Evolutionary conservation across 2,797 vertebrate genomes (phyloP).

Genomic region (Manis javanica): DNA sequence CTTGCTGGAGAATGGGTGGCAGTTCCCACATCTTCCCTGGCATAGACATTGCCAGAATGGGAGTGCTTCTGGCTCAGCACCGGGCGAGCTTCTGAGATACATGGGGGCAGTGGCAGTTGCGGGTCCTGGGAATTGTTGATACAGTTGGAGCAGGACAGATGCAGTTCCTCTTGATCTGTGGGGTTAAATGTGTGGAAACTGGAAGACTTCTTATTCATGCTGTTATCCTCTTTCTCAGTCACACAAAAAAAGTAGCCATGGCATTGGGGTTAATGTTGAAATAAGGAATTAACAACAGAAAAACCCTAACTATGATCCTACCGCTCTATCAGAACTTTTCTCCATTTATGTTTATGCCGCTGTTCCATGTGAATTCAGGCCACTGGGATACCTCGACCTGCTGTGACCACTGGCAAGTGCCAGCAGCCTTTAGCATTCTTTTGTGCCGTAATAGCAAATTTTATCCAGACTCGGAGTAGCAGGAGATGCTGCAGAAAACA

Average conservation of each 20-base stretch:
- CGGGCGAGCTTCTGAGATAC: not conserved
- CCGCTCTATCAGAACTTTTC: not conserved
- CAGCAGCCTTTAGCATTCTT: not conserved
- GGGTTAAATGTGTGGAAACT: not conserved
- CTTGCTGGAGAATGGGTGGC: not conserved
- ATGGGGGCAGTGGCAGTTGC: not conserved
- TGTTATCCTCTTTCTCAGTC: not conserved
- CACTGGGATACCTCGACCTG: not conserved
- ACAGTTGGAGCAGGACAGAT: not conserved
- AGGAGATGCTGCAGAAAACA: not conserved
- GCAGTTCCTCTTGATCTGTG: constrained; percentile 16
- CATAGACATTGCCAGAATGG: not conserved
- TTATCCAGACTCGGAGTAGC: not conserved
- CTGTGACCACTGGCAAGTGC: not conserved
- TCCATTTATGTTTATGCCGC: not conserved
- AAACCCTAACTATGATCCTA: not conserved
- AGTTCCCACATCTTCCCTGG: not conserved
- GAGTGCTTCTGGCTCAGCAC: not conserved
- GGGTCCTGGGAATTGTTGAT: not conserved
- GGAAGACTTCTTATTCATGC: not conserved
- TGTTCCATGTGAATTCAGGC: not conserved
- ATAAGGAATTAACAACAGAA: not conserved
- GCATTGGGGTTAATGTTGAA: not conserved
- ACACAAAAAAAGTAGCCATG: not conserved
- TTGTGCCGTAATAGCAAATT: not conserved